Evolutionary conservation across 2,888 invertebrate genomes (phyloP).

Genomic region (Rhamnusium bicolor): DNA sequence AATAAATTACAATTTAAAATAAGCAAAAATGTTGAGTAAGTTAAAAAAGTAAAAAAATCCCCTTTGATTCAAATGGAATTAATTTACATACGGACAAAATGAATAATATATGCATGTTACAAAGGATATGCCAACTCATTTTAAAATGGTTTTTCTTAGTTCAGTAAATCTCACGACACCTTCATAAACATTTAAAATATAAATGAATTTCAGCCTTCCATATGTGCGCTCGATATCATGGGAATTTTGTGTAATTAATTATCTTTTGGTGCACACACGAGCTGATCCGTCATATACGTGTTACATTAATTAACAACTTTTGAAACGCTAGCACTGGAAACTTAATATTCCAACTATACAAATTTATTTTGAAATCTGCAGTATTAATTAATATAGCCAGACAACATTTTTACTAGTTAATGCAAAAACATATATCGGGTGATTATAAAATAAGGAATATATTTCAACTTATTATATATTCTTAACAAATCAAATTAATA

Average conservation of each 20-base stretch:
- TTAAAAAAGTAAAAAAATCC: too few species aligned
- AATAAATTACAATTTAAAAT: too few species aligned
- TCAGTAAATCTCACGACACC: not conserved
- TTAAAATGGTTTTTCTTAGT: not conserved
- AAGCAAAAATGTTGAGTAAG: too few species aligned
- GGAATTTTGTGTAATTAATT: not conserved
- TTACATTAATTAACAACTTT: not conserved
- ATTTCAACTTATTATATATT: too few species aligned
- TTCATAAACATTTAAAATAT: not conserved
- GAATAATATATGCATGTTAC: too few species aligned
- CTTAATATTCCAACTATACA: not conserved
- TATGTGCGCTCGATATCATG: not conserved
- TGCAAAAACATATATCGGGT: too few species aligned
- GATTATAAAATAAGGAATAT: too few species aligned
- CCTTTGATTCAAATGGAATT: too few species aligned
- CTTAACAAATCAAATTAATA: too few species aligned
- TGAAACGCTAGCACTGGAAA: not conserved
- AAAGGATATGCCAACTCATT: not conserved
- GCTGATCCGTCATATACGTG: not conserved
- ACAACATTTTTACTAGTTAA: too few species aligned
- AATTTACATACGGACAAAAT: too few species aligned
- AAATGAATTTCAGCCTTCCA: not conserved
- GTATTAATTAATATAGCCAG: not conserved
- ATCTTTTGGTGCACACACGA: not conserved
- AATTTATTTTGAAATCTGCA: not conserved